Conservation (phyloP, 2,797 vertebrate genomes). For the Esox masquinongy region DNA sequence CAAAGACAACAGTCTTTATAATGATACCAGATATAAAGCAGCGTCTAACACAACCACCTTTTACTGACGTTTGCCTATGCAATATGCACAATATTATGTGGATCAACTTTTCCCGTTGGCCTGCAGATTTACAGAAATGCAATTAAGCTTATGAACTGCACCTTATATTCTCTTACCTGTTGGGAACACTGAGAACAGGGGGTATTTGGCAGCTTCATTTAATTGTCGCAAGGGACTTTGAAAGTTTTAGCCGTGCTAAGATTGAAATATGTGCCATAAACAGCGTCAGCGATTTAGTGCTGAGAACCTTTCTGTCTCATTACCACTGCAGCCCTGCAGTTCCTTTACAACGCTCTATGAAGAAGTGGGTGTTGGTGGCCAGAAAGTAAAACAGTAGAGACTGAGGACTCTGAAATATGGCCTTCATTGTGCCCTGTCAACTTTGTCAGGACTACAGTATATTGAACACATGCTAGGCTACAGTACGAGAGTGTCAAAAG, state of each 20-base stretch:
- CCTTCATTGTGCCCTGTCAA: not conserved
- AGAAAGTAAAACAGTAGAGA: slow-evolving; percentile 5
- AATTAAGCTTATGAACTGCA: slow-evolving; percentile 44
- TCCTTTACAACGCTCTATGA: slow-evolving; percentile 15
- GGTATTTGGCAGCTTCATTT: slow-evolving; percentile 39
- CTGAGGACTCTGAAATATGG: slow-evolving; percentile 15
- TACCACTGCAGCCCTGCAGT: slow-evolving; percentile 27
- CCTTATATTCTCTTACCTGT: slow-evolving; percentile 47
- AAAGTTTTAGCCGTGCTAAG: slow-evolving; percentile 34
- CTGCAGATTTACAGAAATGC: slow-evolving; percentile 40
- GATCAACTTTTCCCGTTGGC: slow-evolving; percentile 28
- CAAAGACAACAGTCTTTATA: not conserved
- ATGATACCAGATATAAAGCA: not conserved
- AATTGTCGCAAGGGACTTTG: slow-evolving; percentile 38
- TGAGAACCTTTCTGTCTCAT: slow-evolving; percentile 38
- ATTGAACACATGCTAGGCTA: not conserved
- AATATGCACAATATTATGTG: slow-evolving; percentile 23
- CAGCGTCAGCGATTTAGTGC: slow-evolving; percentile 48
- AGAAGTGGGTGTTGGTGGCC: slow-evolving; percentile 9
- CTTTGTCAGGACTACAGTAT: not conserved
- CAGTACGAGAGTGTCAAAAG: not conserved
- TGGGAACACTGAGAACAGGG: slow-evolving; percentile 27
- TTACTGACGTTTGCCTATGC: slow-evolving; percentile 19
- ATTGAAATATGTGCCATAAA: slow-evolving; percentile 43
- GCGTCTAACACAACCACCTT: slow-evolving; percentile 10